These are phyloP conservation scores for Nomia melanderi DNA, from an alignment of 1,140 invertebrate genomes.

Conservation along the genomic window DNA sequence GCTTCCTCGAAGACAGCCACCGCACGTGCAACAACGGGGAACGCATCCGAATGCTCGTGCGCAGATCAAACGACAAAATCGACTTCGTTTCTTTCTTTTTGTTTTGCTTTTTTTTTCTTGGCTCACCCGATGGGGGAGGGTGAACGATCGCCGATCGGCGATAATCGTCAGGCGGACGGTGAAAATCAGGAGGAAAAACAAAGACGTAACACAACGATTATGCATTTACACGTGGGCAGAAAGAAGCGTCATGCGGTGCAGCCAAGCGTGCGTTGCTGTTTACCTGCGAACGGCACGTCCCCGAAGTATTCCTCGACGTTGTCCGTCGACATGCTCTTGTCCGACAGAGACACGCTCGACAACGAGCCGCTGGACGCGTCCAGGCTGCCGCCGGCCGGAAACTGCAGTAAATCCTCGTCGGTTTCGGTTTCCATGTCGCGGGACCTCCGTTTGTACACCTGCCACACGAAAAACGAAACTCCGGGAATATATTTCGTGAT, in stretches of 20 bases:
- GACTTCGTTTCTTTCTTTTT: neutral
- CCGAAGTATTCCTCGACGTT: constrained; percentile 93
- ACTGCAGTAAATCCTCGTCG: constrained; percentile 84
- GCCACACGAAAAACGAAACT: constrained; percentile 56
- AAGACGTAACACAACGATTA: constrained; percentile 79
- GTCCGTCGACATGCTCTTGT: constrained; percentile 90
- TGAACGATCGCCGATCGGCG: constrained; percentile 17
- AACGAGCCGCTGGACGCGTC: constrained; percentile 84
- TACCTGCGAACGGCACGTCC: constrained; percentile 93
- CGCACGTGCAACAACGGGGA: neutral
- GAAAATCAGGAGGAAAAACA: constrained; percentile 71
- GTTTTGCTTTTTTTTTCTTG: neutral
- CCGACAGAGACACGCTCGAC: constrained; percentile 86
- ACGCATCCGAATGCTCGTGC: neutral
- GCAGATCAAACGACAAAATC: neutral
- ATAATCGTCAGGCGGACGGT: constrained; percentile 61
- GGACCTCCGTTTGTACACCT: constrained; percentile 91
- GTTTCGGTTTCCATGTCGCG: constrained; percentile 90
- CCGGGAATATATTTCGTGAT: neutral
- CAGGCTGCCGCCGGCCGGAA: constrained; percentile 80
- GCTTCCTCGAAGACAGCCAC: neutral
- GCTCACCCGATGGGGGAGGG: neutral
- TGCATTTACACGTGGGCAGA: constrained; percentile 79
- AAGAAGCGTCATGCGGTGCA: constrained; percentile 82
- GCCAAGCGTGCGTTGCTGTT: constrained; percentile 82